Evolutionary conservation across 2,797 vertebrate genomes (phyloP).

Genomic region (Thalassophryne amazonica): DNA sequence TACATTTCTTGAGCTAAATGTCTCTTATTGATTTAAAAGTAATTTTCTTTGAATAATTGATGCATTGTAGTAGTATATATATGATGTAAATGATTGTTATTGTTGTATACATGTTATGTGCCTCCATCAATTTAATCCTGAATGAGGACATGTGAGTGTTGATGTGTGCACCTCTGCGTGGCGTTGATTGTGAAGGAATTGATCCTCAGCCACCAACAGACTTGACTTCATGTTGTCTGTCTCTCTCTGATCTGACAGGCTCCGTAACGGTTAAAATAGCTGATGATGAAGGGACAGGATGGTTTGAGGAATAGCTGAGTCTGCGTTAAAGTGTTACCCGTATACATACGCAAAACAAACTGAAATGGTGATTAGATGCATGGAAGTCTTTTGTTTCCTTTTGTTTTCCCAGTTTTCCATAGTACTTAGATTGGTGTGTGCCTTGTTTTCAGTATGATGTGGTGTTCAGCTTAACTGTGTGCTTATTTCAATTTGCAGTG

Average conservation of each 20-base stretch:
- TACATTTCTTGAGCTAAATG: neutral
- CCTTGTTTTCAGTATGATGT: conserved; percentile 95
- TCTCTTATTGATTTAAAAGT: neutral
- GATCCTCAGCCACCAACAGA: conserved; percentile 69
- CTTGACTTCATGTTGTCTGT: conserved; percentile 93
- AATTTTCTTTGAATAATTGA: neutral
- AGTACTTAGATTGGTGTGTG: conserved; percentile 92
- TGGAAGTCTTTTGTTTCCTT: conserved; percentile 83
- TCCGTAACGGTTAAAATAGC: conserved; percentile 98
- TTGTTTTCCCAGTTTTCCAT: conserved; percentile 69
- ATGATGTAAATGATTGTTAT: conserved; percentile 1
- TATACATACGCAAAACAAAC: conserved; percentile 93
- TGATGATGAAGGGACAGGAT: conserved; percentile 91
- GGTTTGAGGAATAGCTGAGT: conserved; percentile 97
- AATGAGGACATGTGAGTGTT: conserved; percentile 61
- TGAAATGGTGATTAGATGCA: conserved; percentile 99
- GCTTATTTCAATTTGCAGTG: conserved; percentile 89
- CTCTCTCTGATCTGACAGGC: conserved; percentile 99
- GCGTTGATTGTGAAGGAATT: conserved; percentile 70
- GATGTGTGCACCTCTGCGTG: conserved; percentile 71
- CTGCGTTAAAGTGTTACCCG: conserved; percentile 93
- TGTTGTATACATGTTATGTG: conserved; percentile 41
- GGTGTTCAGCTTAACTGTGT: conserved; percentile 99
- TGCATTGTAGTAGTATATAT: neutral
- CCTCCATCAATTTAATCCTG: conserved; percentile 36